Base-by-base conservation (phyloP, 2,113 vertebrate species). In the Muntiacus muntjak region DNA sequence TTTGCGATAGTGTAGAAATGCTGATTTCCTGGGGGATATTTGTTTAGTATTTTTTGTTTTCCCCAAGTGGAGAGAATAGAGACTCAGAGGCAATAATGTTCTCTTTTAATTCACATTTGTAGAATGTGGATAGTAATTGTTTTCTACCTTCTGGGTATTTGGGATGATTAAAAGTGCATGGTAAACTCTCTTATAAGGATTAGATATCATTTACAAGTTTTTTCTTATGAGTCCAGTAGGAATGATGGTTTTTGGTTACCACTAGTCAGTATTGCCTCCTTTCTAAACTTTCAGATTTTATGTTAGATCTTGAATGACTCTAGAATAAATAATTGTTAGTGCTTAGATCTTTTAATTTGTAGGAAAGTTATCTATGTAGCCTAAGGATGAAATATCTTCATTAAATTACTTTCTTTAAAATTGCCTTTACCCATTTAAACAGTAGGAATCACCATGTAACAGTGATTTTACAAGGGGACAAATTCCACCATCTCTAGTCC, bases 381-480 rank as follows among this genome's bases (percentile, higher is more conserved):
- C 15, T 96, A 83, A 50, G 76, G 62, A 78, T 83, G 25, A 95
- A 74, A 16, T 71, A 28, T n/a, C 19, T 36, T 87, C 3, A 5
- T 94, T 91, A 71, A 97, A 55, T 93, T 95, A 54, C 13, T 57
- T 91, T 89, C 11, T 85, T 86, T 43, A 36, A 85, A 36, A 95
- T 97, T 96, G 28, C 57, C 14, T 97, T 96, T 91, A 52, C 36
- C 19, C 54, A 78, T 91, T 95, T 86, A 85, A 96, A 88, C 15
- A 79, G 62, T 94, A 83, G 82, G n/a, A 33, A 54, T 87, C 9
- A 50, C 67, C 23, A 19, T 74, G 15, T 87, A 79, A 89, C 40
- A 6, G 55, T 64, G 23, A 45, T 91, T 92, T 82, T 85, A 47
- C 95, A 84, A 74, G 15, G 4, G 26, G 25, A 23, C 16, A 87